A percentile compares a stretch with the other conserved stretches of the same genome.
Conservation (phyloP, 2,113 vertebrate genomes). For the Apodemus sylvaticus region DNA sequence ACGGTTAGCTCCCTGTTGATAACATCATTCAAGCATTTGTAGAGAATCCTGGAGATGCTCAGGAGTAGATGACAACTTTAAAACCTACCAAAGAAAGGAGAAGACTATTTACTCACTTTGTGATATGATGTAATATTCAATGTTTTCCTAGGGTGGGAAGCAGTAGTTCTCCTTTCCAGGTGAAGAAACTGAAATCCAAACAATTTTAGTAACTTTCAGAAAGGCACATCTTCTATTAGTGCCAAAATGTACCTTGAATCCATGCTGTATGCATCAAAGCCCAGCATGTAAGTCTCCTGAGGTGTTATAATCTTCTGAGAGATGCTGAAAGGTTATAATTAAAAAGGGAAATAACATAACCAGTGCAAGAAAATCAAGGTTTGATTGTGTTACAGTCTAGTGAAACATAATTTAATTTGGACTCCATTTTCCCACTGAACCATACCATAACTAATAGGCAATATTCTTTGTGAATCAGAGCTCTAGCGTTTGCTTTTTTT, state of each 20-base stretch:
- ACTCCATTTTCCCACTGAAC: conserved; percentile 81
- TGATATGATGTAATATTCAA: neutral
- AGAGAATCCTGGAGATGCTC: neutral
- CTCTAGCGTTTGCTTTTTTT: conserved; percentile 58
- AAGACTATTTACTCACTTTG: neutral
- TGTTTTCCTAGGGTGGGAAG: neutral
- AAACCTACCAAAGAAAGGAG: conserved; percentile 29
- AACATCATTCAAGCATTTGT: neutral
- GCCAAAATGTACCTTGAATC: conserved; percentile 18
- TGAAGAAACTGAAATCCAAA: conserved; percentile 9
- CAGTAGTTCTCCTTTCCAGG: neutral
- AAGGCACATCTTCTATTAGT: neutral
- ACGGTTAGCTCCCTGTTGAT: neutral
- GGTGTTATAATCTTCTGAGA: conserved; percentile 77
- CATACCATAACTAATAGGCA: conserved; percentile 79
- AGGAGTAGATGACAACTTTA: neutral
- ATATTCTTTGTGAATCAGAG: conserved; percentile 80
- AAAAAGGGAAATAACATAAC: conserved; percentile 71
- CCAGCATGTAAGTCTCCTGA: conserved; percentile 49
- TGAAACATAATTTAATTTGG: conserved; percentile 81
- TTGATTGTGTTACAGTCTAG: conserved; percentile 81
- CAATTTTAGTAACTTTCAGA: conserved; percentile 13
- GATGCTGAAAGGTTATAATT: conserved; percentile 74
- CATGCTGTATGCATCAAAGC: conserved; percentile 13
- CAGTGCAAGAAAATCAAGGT: conserved; percentile 73